Evolutionary conservation across 2,797 vertebrate genomes (phyloP), one percentile per base, ranked within the genome.

Genomic region (Clarias laeviceps): DNA sequence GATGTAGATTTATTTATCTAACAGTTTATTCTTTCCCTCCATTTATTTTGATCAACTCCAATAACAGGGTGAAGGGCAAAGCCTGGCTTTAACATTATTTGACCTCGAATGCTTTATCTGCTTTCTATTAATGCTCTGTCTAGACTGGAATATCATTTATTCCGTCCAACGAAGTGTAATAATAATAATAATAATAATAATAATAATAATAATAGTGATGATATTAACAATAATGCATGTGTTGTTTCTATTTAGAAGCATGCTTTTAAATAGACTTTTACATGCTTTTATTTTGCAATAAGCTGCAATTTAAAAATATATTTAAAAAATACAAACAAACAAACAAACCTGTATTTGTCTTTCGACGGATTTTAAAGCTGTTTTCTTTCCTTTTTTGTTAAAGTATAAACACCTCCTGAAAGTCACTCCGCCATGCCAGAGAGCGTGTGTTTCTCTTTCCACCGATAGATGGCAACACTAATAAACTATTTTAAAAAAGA

Each of bases 391-490:
- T 62, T 8, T n/a, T 62, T 62, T n/a, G 45, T 50, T 50, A 50
- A 12, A 50, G 45, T 50, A 12, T 12, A 50, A 50, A 12, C 45
- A 12, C 45, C 45, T 50, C 45, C 9, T 12, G 45, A 50, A 11
- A 45, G n/a, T 80, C 59, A 27, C 61, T 20, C 61, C 34, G 11
- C 34, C 61, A 29, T 29, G 22, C 14, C 14, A 18, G 24, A 40
- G 5, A 2, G 34, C 9, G 8, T 34, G 11, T 11, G 2, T 32
- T 15, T 1, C 12, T 29, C 20, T 20, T 69, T 50, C 22, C 4
- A 15, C 40, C 81, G 45, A 54, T 68, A 86, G 81, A 65, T 83
- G 85, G 73, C 85, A 76, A 50, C 45, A 82, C 61, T 1, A 15
- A 73, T 40, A 12, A 61, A 0, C 5, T 0, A 0, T 0, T 4